Base-by-base conservation (phyloP, 1,140 invertebrate species). In the Oreohelix idahoensis region DNA sequence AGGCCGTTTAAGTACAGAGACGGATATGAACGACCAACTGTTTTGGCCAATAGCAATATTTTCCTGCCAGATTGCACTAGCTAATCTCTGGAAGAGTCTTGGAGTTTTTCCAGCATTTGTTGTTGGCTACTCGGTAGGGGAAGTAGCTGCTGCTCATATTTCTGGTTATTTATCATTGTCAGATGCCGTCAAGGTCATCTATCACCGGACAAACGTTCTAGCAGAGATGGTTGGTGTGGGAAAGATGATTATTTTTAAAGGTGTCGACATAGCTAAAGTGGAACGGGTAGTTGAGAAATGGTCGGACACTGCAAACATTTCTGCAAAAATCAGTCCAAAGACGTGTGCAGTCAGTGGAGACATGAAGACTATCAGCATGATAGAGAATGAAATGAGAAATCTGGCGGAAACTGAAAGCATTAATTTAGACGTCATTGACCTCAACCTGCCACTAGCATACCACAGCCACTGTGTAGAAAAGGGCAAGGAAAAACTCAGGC, bases 41-140 rank as follows among this genome's bases (percentile, higher is more conserved):
- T 76, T 85, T 17, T 79, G 79, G 35, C 90, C 88, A 77, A 45
- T 90, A 26, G 79, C 86, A 15, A 89, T 89, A 58, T 90, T 90
- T 85, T 84, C 88, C 29, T 88, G 85, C 74, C 89, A 91, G 82
- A 84, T 91, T n/a, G 89, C 73, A 4, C 74, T 89, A 10, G 79
- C 71, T 0, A 45, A 69, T n/a, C 15, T 89, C 15, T 91, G 89
- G 89, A 79, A 83, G 35, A 39, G 70, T 35, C 73, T 75, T 23
- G 89, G 89, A 2, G 83, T 91, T 15, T 42, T 11, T n/a, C 87
- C 89, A 35, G 81, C 85, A 58, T 78, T 53, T 32, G 83, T 91
- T 74, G 63, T 91, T 26, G 90, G 90, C 0, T 89, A 90, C 77
- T 89, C 87, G 0, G 86, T 90, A 0, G 89, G 89, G 5, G 89